phyloP scores from a whole-genome alignment of 2,797 vertebrate species.

The Anguilla obscura region DNA sequence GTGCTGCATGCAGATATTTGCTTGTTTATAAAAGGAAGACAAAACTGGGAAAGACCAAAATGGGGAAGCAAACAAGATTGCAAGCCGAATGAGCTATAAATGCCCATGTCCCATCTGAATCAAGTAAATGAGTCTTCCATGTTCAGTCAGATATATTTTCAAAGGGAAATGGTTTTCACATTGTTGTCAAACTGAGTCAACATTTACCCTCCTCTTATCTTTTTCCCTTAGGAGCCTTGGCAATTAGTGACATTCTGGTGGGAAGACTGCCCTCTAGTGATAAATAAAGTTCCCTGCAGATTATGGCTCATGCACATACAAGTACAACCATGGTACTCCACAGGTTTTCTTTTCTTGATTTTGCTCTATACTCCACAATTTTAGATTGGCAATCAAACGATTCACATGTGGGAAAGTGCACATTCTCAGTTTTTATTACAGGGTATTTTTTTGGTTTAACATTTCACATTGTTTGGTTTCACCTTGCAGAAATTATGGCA shows the following conservation, averaged over 20 bases:
- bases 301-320: background rate
- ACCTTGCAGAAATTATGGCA: too few relatives aligned
- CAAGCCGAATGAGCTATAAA: slow-evolving; percentile 9
- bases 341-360: background rate
- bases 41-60: background rate
- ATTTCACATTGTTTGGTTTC: too few relatives aligned
- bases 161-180: background rate
- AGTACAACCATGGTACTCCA: background rate
- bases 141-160: slow-evolving; percentile 10
- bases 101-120: background rate
- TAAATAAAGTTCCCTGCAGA: slow-evolving; percentile 1
- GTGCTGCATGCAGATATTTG: background rate
- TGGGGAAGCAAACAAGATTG: background rate
- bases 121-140: background rate
- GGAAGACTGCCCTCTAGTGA: slow-evolving; percentile 30
- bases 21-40: background rate
- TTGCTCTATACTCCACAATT: too few relatives aligned
- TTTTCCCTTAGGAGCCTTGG: background rate
- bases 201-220: background rate
- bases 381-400: too few relatives aligned
- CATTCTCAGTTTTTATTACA: too few relatives aligned
- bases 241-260: slow-evolving; percentile 7
- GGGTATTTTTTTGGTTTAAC: too few relatives aligned
- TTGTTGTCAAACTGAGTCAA: slow-evolving; percentile 9
- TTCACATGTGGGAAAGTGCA: too few relatives aligned